phyloP scores from a whole-genome alignment of 2,888 invertebrate genomes.

The Limnephilus marmoratus region DNA sequence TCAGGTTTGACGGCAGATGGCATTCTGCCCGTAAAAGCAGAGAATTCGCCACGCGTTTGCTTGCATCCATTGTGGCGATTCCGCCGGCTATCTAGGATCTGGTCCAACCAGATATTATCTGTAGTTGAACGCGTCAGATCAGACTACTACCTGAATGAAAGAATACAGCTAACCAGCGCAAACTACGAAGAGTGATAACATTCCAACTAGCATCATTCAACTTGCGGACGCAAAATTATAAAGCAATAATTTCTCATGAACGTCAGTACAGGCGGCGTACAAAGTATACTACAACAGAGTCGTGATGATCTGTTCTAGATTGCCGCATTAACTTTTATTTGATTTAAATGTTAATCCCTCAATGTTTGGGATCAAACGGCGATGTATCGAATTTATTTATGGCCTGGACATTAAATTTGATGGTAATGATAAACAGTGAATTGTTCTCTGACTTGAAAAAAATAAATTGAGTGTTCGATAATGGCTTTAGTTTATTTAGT shows the following conservation, averaged over 20 bases:
- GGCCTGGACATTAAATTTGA: background rate
- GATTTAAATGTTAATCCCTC: background rate
- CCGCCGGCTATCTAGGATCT: conserved; percentile 47
- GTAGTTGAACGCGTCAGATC: conserved; percentile 45
- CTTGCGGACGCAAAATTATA: background rate
- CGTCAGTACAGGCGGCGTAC: background rate
- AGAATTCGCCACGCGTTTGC: conserved; percentile 16
- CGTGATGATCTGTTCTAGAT: background rate
- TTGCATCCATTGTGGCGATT: conserved; percentile 47
- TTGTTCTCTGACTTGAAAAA: background rate
- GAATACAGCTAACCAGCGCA: background rate
- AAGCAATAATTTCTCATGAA: background rate
- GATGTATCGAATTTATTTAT: background rate
- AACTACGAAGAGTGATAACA: background rate
- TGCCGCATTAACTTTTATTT: background rate
- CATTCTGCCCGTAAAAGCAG: background rate
- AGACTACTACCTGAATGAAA: conserved; percentile 41
- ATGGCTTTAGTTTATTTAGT: background rate
- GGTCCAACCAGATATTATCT: conserved; percentile 56
- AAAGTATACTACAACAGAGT: background rate
- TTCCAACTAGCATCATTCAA: background rate
- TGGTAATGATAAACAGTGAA: background rate
- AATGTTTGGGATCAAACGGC: background rate
- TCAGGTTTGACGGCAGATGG: conserved; percentile 45
- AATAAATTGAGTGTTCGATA: background rate